A percentile compares a stretch with the other conserved stretches of the same genome.
Evolutionary conservation across 2,888 invertebrate species (phyloP).

Genomic region (Tinea trinotella): DNA sequence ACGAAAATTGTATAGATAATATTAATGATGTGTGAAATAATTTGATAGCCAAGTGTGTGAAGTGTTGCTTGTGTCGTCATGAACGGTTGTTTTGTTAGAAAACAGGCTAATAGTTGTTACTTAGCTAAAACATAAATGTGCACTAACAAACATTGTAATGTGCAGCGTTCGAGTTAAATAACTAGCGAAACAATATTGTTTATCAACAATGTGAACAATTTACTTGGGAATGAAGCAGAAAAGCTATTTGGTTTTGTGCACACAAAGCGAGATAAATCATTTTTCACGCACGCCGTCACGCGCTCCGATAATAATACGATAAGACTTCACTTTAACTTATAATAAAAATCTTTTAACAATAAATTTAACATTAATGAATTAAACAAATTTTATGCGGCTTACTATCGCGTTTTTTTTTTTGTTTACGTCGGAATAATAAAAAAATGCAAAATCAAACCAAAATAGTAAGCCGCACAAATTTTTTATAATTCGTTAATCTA

Average conservation of each 20-base stretch:
- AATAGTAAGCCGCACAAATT: too few relatives aligned
- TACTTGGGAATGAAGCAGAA: conserved; percentile 11
- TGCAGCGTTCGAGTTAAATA: neutral
- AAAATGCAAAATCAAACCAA: too few relatives aligned
- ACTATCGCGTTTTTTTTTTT: too few relatives aligned
- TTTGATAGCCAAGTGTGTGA: too few relatives aligned
- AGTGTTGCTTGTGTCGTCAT: too few relatives aligned
- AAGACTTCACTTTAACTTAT: neutral
- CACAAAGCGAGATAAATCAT: conserved; percentile 15
- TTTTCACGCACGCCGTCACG: conserved; percentile 17
- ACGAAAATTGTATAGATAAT: too few relatives aligned
- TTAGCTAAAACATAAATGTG: neutral
- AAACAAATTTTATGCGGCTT: too few relatives aligned
- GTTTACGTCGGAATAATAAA: too few relatives aligned
- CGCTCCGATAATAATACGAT: conserved; percentile 12
- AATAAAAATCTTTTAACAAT: neutral
- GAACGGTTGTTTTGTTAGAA: too few relatives aligned
- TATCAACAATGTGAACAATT: conserved; percentile 10
- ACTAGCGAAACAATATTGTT: neutral
- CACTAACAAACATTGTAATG: neutral
- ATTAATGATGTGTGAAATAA: too few relatives aligned
- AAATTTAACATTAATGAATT: too few relatives aligned
- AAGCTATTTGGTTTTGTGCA: conserved; percentile 15
- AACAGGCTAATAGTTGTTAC: neutral
- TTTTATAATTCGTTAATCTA: too few relatives aligned